Evolutionary conservation across 2,888 invertebrate genomes (phyloP).

Genomic region (Hecatera dysodea): DNA sequence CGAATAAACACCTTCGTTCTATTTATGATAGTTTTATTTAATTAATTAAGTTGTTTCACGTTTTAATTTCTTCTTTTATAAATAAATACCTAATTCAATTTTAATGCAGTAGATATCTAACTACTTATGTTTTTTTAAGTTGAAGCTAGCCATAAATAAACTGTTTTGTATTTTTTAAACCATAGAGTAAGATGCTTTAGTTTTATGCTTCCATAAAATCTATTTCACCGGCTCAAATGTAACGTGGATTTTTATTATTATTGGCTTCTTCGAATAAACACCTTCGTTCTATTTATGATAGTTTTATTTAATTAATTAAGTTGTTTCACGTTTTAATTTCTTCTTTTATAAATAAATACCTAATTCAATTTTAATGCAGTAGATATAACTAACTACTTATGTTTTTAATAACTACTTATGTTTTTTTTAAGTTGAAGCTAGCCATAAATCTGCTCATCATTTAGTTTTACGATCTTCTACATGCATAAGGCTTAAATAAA

Average conservation of each 20-base stretch:
- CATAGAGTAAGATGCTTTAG: conserved; percentile 52
- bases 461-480: conserved; percentile 51
- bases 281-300: conserved; percentile 19
- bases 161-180: conserved; percentile 41
- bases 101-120: too few species aligned
- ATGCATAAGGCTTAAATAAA: conserved; percentile 43
- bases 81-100: too few species aligned
- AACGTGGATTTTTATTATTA: conserved; percentile 41
- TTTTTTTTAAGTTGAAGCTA: conserved; percentile 23
- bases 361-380: conserved; percentile 9
- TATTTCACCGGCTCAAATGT: conserved; percentile 32
- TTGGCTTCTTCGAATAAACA: conserved; percentile 48
- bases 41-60: too few species aligned
- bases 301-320: conserved; percentile 26
- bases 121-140: too few species aligned
- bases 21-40: conserved; percentile 33
- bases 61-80: too few species aligned
- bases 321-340: conserved; percentile 24
- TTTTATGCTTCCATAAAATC: conserved; percentile 58
- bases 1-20: conserved; percentile 43
- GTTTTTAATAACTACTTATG: conserved; percentile 13
- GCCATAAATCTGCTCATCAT: conserved; percentile 38
- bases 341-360: conserved; percentile 1
- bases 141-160: too few species aligned
- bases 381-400: neutral